Base-by-base conservation (phyloP, 1,140 invertebrate species). In the Condylostylus longicornis region DNA sequence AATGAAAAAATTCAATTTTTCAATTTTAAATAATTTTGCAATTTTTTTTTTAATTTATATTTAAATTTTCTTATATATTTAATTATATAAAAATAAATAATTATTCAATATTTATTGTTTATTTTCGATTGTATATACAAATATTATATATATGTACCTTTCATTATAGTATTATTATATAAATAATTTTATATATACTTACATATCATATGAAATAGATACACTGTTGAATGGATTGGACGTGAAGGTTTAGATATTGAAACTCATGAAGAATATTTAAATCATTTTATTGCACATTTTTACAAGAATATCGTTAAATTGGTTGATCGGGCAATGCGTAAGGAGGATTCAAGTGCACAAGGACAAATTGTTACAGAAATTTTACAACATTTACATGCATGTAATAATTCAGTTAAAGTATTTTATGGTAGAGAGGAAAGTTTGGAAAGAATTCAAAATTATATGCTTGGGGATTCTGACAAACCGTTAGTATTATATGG, bases 191-290 rank as follows among this genome's bases (percentile, higher is more conserved):
- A 34, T 33, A n/a, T 4, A 13, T 6, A 22, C 7, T 40, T 23
- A 10, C 3, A 18, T 18, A 25, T 2, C 32, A n/a, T 19, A 20
- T n/a, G 19, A 13, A 7, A 8, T 49, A 87, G 86, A 50, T 96
- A 93, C 51, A 90, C 82, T 0, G 87, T 98, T 1, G 91, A 96
- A 58, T 98, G 93, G 93, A 89, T 91, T 18, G 91, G 91, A 0
- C 72, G 90, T 34, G 90, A 96, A 59, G 93, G 93, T 33, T 67
- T 97, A 8, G 89, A 93, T 49, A 71, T 74, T 9, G 87, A 94
- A 53, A 91, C 88, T 0, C 93, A 97, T 51, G 74, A 80, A 31
- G 88, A 95, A 55, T 98, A 98, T 59, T 67, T 98, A 12, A 82
- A 89, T 55, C 81, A 94, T 52, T 98, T 98, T 61, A 90, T 91